Evolutionary conservation across 2,113 vertebrate genomes (phyloP).

Genomic region (Ciconia boyciana): DNA sequence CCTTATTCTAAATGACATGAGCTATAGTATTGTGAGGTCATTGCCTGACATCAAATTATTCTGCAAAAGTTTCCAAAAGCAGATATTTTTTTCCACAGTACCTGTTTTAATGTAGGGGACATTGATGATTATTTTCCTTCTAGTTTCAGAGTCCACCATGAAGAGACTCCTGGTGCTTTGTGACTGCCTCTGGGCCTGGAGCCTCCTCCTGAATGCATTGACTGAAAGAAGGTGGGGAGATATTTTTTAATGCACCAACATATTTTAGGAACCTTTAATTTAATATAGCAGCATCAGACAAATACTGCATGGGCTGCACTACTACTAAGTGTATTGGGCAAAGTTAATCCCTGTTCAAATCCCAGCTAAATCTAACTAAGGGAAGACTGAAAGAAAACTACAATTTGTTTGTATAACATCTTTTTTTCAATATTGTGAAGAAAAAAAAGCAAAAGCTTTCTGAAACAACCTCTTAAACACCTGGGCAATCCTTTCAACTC

Average conservation of each 20-base stretch:
- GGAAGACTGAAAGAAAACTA: conserved; percentile 51
- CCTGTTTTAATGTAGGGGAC: background rate
- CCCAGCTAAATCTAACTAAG: conserved; percentile 53
- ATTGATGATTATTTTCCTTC: conserved; percentile 72
- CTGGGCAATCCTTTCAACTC: background rate
- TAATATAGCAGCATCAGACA: conserved; percentile 15
- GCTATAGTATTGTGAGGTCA: conserved; percentile 47
- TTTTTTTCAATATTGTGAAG: background rate
- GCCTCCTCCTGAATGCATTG: conserved; percentile 78
- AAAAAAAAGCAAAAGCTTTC: background rate
- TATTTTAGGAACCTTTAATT: conserved; percentile 41
- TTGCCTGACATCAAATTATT: conserved; percentile 49
- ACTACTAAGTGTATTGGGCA: conserved; percentile 55
- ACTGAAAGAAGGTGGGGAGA: conserved; percentile 88
- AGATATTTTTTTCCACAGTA: background rate
- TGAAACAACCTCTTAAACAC: conserved; percentile 1
- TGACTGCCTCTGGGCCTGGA: conserved; percentile 87
- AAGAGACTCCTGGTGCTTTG: conserved; percentile 78
- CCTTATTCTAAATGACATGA: conserved; percentile 18
- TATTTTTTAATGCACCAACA: conserved; percentile 34
- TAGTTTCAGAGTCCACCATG: conserved; percentile 81
- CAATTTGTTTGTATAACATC: conserved; percentile 14
- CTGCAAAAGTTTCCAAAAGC: conserved; percentile 38
- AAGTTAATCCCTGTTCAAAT: conserved; percentile 60
- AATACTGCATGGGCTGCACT: conserved; percentile 37